Base-by-base conservation (phyloP, 1,140 invertebrate species). In the Drosophila pachea region DNA sequence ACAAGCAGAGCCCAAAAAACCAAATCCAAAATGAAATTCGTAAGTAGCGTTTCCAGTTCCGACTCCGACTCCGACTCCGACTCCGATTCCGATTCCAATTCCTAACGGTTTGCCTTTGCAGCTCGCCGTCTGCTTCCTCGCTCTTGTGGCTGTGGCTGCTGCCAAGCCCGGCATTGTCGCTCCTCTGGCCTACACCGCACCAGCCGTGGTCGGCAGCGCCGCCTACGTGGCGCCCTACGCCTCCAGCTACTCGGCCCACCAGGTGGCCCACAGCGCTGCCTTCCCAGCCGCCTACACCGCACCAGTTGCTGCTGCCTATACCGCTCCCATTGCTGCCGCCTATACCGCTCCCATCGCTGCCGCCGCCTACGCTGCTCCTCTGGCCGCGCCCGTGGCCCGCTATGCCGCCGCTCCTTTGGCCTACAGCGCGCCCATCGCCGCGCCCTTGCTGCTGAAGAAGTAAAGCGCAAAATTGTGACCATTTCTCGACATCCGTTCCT, bases 151-250 rank as follows among this genome's bases (percentile, higher is more conserved):
- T 65, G 68, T 86, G 53, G 81, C 76, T 55, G 53, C 78, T 9
- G 86, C 86, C 66, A 83, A 83, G 64, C 78, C 82, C 33, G 78
- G 72, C 35, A 52, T 84, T n/a, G 50, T 81, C 61, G 75, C 89
- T 58, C 88, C 90, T 36, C 74, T 90, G 52, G 89, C 90, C n/a
- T 86, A 77, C 52, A 88, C 89, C 60, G 90, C 90, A 43, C 90
- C 88, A 6, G 82, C 83, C 42, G 82, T 86, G 11, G 74, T 83
- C 43, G 87, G 87, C 16, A 72, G 67, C 64, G 75, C 81, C 31
- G 89, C 91, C 66, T 90, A 90, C 68, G 90, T 90, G 6, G 91
- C 91, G 69, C 90, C 91, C 1, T 91, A 91, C 49, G 77, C 76
- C 59, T 81, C 84, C 49, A 79, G 76, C 61, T 89, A 83, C 50